Percentiles rank a stretch among this genome's conserved stretches.
Evolutionary conservation across 2,888 invertebrate species (phyloP).

Genomic region (Eilema sororculum): DNA sequence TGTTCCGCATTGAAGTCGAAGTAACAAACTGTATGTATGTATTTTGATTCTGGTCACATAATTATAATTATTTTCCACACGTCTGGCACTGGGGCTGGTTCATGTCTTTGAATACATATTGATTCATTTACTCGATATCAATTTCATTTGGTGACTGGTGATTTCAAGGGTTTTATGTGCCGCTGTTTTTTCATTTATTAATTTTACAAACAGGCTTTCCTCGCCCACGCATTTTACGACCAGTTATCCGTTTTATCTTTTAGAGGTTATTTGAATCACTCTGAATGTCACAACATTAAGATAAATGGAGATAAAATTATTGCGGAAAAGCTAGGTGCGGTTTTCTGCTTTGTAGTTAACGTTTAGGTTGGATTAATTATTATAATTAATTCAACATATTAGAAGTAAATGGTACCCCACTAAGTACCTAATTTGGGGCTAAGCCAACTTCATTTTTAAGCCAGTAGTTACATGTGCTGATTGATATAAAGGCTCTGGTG

Average conservation of each 20-base stretch:
- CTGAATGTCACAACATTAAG: background rate
- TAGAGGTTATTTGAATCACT: background rate
- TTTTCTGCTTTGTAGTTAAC: no score
- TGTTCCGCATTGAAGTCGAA: no score
- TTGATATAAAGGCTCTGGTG: no score
- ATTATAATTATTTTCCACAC: no score
- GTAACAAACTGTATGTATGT: no score
- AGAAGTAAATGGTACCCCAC: no score
- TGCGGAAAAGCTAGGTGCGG: background rate
- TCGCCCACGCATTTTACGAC: background rate
- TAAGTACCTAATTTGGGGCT: no score
- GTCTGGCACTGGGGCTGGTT: background rate
- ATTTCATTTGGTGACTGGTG: background rate
- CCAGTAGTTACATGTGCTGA: no score
- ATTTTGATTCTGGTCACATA: background rate
- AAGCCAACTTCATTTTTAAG: no score
- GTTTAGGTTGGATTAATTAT: no score
- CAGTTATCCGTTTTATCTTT: background rate
- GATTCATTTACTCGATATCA: slow-evolving; percentile 3
- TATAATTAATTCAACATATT: no score
- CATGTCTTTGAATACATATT: background rate
- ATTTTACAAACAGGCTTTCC: background rate
- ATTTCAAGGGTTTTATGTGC: background rate
- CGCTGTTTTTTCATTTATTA: background rate
- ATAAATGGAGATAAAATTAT: slow-evolving; percentile 1